Evolutionary conservation across 2,888 invertebrate species (phyloP).

Genomic region (Penaeus monodon): DNA sequence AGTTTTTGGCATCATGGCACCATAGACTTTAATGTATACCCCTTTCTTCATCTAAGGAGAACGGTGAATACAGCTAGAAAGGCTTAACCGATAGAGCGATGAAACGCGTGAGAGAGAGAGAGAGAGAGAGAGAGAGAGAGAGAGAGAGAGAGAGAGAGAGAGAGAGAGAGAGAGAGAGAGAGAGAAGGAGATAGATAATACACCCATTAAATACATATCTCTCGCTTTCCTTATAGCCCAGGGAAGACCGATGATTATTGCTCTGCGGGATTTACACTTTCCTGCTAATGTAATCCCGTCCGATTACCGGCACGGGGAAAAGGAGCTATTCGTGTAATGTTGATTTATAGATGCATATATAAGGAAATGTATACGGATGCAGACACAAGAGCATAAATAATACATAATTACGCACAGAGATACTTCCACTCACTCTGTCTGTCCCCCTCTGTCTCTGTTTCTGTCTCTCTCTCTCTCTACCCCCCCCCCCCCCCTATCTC

Average conservation of each 20-base stretch:
- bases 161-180: not conserved
- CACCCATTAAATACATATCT: not conserved
- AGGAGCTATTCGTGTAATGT: too few species aligned
- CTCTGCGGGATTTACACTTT: not conserved
- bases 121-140: not conserved
- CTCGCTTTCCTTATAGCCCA: not conserved
- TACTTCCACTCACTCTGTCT: not conserved
- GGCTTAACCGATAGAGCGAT: too few species aligned
- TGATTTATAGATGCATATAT: not conserved
- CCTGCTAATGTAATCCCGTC: too few species aligned
- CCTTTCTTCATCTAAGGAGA: too few species aligned
- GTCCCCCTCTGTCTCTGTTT: not conserved
- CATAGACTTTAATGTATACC: too few species aligned
- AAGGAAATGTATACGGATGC: not conserved
- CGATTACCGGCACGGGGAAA: too few species aligned
- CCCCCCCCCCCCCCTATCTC: not conserved
- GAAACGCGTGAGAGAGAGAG: too few species aligned
- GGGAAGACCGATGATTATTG: not conserved
- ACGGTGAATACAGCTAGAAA: too few species aligned
- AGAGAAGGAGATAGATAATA: constrained; percentile 2
- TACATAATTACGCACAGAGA: not conserved
- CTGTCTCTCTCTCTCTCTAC: not conserved
- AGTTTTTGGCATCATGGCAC: too few species aligned
- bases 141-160: not conserved
- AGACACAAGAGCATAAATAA: not conserved